These are phyloP conservation scores for Sceliomorpha sp. DNA, from an alignment of 2,888 invertebrate genomes.

Conservation along the genomic window DNA sequence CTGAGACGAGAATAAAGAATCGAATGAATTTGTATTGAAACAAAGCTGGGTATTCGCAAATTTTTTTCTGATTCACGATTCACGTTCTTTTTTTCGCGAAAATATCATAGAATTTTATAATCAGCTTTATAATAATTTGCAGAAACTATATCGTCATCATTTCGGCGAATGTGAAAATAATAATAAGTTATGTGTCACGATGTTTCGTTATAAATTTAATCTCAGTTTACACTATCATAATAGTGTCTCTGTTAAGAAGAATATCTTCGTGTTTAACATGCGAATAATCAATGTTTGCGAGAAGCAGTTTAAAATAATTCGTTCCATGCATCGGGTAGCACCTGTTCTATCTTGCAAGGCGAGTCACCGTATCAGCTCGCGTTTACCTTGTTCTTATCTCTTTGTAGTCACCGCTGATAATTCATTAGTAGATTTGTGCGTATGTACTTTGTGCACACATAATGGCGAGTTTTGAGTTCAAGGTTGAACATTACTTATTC, in stretches of 20 bases:
- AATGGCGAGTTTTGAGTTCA: constrained; percentile 50
- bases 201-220: background rate
- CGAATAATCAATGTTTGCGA: constrained; percentile 29
- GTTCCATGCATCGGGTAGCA: constrained; percentile 21
- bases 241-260: constrained; percentile 7
- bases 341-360: constrained; percentile 40
- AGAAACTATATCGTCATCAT: no score
- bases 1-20: constrained; percentile 40
- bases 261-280: constrained; percentile 25
- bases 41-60: constrained; percentile 47
- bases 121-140: no score
- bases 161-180: no score
- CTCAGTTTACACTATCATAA: no score
- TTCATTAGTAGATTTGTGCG: constrained; percentile 53
- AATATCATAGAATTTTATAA: no score
- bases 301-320: constrained; percentile 44
- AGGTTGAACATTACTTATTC: constrained; percentile 50
- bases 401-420: constrained; percentile 56
- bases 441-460: constrained; percentile 53
- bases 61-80: constrained; percentile 7
- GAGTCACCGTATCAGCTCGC: constrained; percentile 36
- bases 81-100: constrained; percentile 6
- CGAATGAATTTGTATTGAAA: constrained; percentile 65
- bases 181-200: background rate
- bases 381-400: constrained; percentile 50